Percentiles rank a stretch among this genome's conserved stretches.
These are phyloP conservation scores for Apeltes quadracus DNA, from an alignment of 2,113 vertebrate genomes.

Conservation along the genomic window DNA sequence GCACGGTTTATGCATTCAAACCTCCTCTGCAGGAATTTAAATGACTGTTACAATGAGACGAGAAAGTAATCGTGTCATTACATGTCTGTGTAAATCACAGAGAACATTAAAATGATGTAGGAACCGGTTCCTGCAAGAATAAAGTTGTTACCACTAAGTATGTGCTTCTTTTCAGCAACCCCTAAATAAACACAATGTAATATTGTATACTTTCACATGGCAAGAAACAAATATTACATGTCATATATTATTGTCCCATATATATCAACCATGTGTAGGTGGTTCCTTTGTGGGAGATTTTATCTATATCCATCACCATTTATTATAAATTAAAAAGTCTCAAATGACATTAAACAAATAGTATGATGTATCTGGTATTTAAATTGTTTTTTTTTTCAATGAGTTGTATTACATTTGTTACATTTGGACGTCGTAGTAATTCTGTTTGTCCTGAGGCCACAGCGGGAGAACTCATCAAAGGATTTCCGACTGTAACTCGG, in stretches of 20 bases:
- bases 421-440: not conserved
- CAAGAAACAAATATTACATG: too few relatives aligned
- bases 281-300: not conserved
- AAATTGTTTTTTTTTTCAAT: not conserved
- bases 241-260: not conserved
- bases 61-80: not conserved
- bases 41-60: conserved; percentile 37
- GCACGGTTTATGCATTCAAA: conserved; percentile 20
- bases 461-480: conserved; percentile 17
- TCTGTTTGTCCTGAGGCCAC: not conserved
- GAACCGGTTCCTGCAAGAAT: not conserved
- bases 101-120: not conserved
- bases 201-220: not conserved
- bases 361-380: not conserved
- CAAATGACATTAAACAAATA: not conserved
- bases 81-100: conserved; percentile 8
- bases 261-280: not conserved
- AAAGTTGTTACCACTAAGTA: not conserved
- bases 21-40: conserved; percentile 31
- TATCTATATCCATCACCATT: not conserved
- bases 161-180: not conserved
- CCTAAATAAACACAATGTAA: not conserved
- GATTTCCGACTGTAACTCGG: conserved; percentile 21
- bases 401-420: too few relatives aligned
- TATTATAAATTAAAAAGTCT: not conserved